Conservation (phyloP, 2,888 invertebrate species). For the Alentia gelatinosa region DNA sequence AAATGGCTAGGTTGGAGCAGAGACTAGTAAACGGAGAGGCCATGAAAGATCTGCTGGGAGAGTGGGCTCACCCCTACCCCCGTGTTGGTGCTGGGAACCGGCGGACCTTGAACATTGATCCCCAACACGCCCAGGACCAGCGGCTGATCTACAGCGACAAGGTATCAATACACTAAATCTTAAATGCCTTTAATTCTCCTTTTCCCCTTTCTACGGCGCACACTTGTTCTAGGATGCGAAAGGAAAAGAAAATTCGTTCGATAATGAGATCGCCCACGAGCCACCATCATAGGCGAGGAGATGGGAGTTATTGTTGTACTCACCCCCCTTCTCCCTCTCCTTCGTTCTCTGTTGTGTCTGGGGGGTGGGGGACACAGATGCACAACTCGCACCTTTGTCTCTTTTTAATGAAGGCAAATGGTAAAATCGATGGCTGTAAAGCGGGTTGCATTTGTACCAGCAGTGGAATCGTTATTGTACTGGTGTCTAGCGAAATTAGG, state of each 20-base stretch:
- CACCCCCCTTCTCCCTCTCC: background rate
- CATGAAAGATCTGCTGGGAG: no score
- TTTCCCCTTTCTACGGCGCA: background rate
- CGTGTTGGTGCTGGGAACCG: background rate
- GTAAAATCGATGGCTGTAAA: background rate
- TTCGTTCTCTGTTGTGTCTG: background rate
- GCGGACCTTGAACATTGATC: conserved; percentile 32
- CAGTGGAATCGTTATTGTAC: background rate
- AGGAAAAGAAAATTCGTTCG: background rate
- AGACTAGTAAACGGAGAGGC: background rate
- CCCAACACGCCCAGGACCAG: background rate
- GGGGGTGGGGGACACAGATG: background rate
- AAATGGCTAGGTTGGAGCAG: background rate
- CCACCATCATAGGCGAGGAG: background rate
- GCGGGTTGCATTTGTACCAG: background rate
- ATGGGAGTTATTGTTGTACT: background rate
- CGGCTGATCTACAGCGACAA: conserved; percentile 6
- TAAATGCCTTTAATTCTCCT: background rate
- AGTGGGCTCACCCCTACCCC: background rate
- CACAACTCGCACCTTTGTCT: background rate
- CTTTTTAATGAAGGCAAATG: background rate
- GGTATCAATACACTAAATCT: conserved; percentile 35
- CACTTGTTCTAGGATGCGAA: background rate
- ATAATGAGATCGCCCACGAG: background rate
- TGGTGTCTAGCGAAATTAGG: background rate